phyloP scores from a whole-genome alignment of 2,797 vertebrate species.

The Arnoldichthys spilopterus region DNA sequence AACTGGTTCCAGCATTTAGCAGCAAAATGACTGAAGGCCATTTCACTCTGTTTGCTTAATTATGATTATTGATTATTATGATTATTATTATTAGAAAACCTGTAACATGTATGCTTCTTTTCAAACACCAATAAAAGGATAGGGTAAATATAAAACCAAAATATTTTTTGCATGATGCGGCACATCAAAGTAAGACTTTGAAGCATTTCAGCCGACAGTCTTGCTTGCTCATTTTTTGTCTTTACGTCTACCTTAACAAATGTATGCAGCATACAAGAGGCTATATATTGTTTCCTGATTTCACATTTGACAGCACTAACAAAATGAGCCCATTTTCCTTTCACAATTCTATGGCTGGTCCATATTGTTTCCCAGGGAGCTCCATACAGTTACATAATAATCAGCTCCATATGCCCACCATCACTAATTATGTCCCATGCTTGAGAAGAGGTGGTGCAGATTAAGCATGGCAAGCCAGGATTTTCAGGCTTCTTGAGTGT shows the following conservation, averaged over 20 bases:
- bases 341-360: slow-evolving; percentile 28
- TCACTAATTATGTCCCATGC: slow-evolving; percentile 59
- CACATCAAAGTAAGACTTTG: slow-evolving; percentile 5
- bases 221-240: background rate
- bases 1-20: too few relatives aligned
- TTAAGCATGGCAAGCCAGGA: slow-evolving; percentile 65
- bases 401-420: slow-evolving; percentile 60
- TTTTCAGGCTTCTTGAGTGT: slow-evolving; percentile 64
- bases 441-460: slow-evolving; percentile 57
- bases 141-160: background rate
- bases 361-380: slow-evolving; percentile 52
- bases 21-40: too few relatives aligned
- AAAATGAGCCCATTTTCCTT: slow-evolving; percentile 44
- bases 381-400: slow-evolving; percentile 63
- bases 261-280: slow-evolving; percentile 31
- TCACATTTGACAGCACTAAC: slow-evolving; percentile 46
- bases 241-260: slow-evolving; percentile 44
- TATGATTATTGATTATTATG: too few relatives aligned
- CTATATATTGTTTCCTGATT: slow-evolving; percentile 48
- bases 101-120: background rate
- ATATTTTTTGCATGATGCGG: slow-evolving; percentile 34
- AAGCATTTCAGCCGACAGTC: slow-evolving; percentile 28
- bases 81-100: too few relatives aligned
- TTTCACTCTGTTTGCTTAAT: too few relatives aligned
- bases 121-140: background rate